Base-by-base conservation (phyloP, 37 sponge, comb jelly and placozoan species). In the Oscarella lobularis region DNA sequence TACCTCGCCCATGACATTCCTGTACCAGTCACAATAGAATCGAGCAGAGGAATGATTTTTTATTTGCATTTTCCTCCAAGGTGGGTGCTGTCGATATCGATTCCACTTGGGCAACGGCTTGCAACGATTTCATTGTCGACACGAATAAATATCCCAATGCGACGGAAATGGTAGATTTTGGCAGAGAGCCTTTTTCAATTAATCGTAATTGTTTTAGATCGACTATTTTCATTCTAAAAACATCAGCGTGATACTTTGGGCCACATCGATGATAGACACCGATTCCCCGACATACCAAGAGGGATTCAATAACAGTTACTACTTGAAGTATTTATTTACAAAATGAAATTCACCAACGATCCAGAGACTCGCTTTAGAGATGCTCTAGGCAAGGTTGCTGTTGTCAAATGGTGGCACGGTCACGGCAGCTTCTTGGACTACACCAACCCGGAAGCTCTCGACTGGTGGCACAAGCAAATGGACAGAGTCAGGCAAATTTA, bases 401-500 rank as follows among this genome's bases (percentile, higher is more conserved):
- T 83, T 9, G 20, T 90, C 33, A 78, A 74, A 2, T 90, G 90
- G 90, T 90, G 90, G 90, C 90, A 90, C 83, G 90, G 90, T 6
- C 80, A 74, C 33, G 90, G 90, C 37, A 86, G 90, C n/a, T 68
- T 90, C 5, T 55, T 90, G 41, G 90, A 90, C 72, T 90, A 90
- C 84, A 81, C 81, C 74, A 90, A 90, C 41, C 37, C 66, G 14
- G 79, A 80, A 32, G 90, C 90, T 33, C 68, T 83, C 0, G 67
- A 90, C 1, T 90, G 90, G 90, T 90, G 90, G 90, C 90, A 90
- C 54, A 27, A 67, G 38, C 90, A 90, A 69, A 77, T 90, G 76
- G 81, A 90, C 38, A 66, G 83, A 73, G 90, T 83, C 34, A 27
- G 66, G n/a, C 32, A 2, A 68, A 27, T 9, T 48, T 48, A 27